Evolutionary conservation across 1,140 invertebrate genomes (phyloP).

Genomic region (Tetramorium simillimum): DNA sequence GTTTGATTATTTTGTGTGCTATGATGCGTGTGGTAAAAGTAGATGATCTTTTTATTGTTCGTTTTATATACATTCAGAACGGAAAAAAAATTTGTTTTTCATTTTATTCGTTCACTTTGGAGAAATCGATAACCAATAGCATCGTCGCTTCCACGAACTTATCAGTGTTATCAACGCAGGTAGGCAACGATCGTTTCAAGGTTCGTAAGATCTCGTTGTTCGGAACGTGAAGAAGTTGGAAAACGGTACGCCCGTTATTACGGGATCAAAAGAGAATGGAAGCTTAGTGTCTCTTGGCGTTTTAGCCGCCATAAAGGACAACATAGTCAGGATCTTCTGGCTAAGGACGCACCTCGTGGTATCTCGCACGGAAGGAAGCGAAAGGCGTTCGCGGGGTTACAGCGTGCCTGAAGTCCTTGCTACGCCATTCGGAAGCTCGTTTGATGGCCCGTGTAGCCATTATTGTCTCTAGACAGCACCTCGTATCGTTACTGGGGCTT

Average conservation of each 20-base stretch:
- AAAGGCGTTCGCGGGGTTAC: constrained; percentile 69
- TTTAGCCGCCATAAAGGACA: constrained; percentile 79
- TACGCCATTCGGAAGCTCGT: constrained; percentile 82
- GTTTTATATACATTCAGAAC: neutral
- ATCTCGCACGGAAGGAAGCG: constrained; percentile 66
- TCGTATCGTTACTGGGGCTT: constrained; percentile 63
- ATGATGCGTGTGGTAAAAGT: constrained; percentile 19
- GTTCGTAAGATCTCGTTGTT: constrained; percentile 21
- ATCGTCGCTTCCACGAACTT: neutral
- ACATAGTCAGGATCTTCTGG: constrained; percentile 58
- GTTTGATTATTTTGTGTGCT: constrained; percentile 80
- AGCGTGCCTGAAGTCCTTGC: constrained; percentile 74
- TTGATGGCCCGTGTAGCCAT: constrained; percentile 82
- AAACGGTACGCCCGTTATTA: constrained; percentile 2
- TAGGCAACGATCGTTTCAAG: neutral
- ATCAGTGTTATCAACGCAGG: neutral
- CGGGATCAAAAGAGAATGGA: constrained; percentile 58
- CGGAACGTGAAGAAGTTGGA: constrained; percentile 20
- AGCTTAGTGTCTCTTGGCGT: constrained; percentile 64
- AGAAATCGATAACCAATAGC: neutral
- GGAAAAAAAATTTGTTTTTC: neutral
- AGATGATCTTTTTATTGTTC: neutral
- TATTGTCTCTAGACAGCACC: constrained; percentile 81
- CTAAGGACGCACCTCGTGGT: constrained; percentile 44
- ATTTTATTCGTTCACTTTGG: neutral